phyloP scores from a whole-genome alignment of 2,888 invertebrate genomes.

The Tridacna gigas region DNA sequence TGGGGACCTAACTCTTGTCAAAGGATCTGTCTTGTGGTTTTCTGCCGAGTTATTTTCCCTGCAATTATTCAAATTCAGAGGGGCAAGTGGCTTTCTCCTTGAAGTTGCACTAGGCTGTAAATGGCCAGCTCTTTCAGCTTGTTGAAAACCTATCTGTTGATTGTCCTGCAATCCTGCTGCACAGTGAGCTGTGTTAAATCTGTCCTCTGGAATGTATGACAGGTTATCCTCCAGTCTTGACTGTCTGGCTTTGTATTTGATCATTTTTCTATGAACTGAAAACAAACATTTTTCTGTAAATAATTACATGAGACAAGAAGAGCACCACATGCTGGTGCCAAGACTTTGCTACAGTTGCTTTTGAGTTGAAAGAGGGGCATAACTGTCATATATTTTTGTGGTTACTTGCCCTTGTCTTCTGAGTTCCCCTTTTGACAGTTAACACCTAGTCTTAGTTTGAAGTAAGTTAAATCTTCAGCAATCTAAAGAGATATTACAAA shows the following conservation, averaged over 20 bases:
- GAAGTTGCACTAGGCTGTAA: background rate
- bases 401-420: too few relatives aligned
- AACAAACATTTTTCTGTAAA: background rate
- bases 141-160: background rate
- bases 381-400: too few relatives aligned
- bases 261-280: constrained; percentile 7
- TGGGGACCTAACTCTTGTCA: constrained; percentile 24
- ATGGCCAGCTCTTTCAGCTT: background rate
- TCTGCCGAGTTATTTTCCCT: background rate
- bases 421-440: too few relatives aligned
- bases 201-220: too few relatives aligned
- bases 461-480: too few relatives aligned
- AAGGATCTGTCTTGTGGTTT: background rate
- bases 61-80: background rate
- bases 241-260: background rate
- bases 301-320: too few relatives aligned
- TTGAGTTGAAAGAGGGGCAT: too few relatives aligned
- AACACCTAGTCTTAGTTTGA: too few relatives aligned
- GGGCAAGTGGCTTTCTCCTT: background rate
- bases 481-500: too few relatives aligned
- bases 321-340: too few relatives aligned
- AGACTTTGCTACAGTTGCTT: too few relatives aligned
- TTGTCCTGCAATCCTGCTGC: background rate
- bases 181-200: too few relatives aligned
- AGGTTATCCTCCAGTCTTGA: background rate